These are phyloP conservation scores for Brachyptera risi DNA, from an alignment of 2,888 invertebrate genomes.

Conservation along the genomic window DNA sequence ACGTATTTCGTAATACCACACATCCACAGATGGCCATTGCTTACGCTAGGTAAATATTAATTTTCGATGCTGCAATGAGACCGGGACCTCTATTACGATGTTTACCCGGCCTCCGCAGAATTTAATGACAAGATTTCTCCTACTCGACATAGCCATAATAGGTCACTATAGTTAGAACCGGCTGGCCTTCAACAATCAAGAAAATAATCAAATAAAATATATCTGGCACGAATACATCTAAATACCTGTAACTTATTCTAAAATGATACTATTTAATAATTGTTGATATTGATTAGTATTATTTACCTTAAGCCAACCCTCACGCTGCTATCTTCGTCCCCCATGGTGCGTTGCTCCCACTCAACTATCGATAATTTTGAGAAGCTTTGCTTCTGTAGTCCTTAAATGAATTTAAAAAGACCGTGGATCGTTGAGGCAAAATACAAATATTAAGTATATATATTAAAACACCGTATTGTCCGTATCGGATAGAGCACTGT, in stretches of 20 bases:
- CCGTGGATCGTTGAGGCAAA: no score
- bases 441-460: no score
- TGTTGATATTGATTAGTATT: background rate
- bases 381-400: no score
- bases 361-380: no score
- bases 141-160: conserved; percentile 22
- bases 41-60: background rate
- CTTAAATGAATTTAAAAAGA: no score
- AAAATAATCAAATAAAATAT: conserved; percentile 35
- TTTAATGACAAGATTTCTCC: conserved; percentile 21
- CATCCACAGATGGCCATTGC: background rate
- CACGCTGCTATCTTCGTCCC: conserved; percentile 62
- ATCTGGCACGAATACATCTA: conserved; percentile 4
- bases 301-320: conserved; percentile 65
- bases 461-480: no score
- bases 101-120: conserved; percentile 23
- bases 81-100: background rate
- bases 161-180: conserved; percentile 14
- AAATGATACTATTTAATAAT: background rate
- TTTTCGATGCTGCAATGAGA: background rate
- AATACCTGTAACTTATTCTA: background rate
- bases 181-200: conserved; percentile 30
- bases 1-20: no score
- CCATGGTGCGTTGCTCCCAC: no score
- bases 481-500: no score